These are phyloP conservation scores for Atractosteus spatula DNA, from an alignment of 2,113 vertebrate genomes.

Conservation along the genomic window DNA sequence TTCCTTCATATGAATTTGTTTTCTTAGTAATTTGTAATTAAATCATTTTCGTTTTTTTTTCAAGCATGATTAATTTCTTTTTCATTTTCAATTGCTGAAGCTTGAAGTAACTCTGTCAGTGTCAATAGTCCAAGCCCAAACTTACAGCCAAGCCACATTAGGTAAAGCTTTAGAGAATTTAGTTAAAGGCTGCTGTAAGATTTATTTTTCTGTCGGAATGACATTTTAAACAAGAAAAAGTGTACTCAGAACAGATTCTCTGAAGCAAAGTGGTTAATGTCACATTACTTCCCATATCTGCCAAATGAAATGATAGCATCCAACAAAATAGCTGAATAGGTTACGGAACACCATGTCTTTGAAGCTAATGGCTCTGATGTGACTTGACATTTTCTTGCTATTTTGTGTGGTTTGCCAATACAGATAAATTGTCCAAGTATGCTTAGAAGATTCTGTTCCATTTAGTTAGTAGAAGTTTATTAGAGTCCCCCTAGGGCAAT, in stretches of 20 bases:
- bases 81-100: background rate
- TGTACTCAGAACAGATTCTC: constrained; percentile 8
- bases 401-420: constrained; percentile 27
- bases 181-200: background rate
- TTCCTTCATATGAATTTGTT: too few species aligned
- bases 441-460: constrained; percentile 23
- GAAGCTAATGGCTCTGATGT: constrained; percentile 19
- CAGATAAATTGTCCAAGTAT: constrained; percentile 19
- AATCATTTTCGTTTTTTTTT: too few species aligned
- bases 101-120: constrained; percentile 24
- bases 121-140: background rate
- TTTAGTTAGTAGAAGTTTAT: constrained; percentile 22
- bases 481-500: background rate
- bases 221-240: constrained; percentile 11
- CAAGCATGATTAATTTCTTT: too few species aligned
- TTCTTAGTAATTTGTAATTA: too few species aligned
- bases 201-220: constrained; percentile 11
- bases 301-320: constrained; percentile 23
- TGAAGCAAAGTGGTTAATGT: constrained; percentile 22
- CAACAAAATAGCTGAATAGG: constrained; percentile 12
- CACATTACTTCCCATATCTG: constrained; percentile 23
- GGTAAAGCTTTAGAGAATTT: background rate
- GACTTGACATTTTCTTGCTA: constrained; percentile 21
- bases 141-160: constrained; percentile 10
- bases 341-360: constrained; percentile 13